Evolutionary conservation across 1,140 invertebrate genomes (phyloP).

Genomic region (Drosophila nigrodunni): DNA sequence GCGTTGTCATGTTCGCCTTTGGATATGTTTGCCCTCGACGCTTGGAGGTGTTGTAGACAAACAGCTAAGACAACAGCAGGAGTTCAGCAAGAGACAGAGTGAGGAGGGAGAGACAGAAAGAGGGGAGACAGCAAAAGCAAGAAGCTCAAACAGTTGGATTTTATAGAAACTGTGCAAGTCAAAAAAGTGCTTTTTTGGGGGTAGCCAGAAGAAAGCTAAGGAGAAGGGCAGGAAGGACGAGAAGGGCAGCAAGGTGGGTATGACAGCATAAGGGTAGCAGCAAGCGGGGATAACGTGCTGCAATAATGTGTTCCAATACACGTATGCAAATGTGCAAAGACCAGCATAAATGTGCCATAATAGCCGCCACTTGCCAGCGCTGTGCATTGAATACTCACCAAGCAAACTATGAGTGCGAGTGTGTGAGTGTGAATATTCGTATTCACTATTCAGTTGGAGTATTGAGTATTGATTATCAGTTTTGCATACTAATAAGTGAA

Average conservation of each 20-base stretch:
- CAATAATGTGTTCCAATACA: conserved; percentile 36
- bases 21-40: conserved; percentile 35
- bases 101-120: not conserved
- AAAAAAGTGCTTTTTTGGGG: not conserved
- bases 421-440: conserved; percentile 6
- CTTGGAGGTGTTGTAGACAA: conserved; percentile 31
- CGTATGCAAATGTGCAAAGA: conserved; percentile 53
- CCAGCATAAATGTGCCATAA: conserved; percentile 52
- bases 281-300: not conserved
- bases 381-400: conserved; percentile 20
- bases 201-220: not conserved
- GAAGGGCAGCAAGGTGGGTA: not conserved
- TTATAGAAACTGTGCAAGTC: conserved; percentile 31
- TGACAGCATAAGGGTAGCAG: not conserved
- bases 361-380: conserved; percentile 30
- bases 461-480: conserved; percentile 77
- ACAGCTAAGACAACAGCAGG: conserved; percentile 10
- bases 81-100: not conserved
- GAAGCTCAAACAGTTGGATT: conserved; percentile 12
- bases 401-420: conserved; percentile 4
- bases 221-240: not conserved
- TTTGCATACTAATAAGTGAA: conserved; percentile 76
- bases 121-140: not conserved
- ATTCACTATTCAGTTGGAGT: conserved; percentile 34
- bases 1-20: conserved; percentile 24